Conservation (phyloP, 2,888 invertebrate genomes). For the Bimastos eiseni region DNA sequence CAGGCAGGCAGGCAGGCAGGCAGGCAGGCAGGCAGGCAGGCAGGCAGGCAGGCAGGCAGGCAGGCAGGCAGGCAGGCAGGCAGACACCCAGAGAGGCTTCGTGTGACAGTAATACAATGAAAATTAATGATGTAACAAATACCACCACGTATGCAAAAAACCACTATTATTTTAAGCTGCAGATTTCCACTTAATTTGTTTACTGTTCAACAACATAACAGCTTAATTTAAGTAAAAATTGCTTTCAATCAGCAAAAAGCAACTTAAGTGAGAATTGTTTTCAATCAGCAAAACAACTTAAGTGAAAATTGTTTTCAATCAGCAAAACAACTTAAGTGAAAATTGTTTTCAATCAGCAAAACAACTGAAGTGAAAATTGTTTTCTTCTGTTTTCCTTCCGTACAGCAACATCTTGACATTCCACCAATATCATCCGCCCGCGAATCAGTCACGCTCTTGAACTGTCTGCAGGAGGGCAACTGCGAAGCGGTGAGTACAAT, state of each 20-base stretch:
- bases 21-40: not conserved
- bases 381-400: not conserved
- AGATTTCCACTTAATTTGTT: not conserved
- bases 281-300: too few relatives aligned
- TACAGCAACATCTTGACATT: conserved; percentile 10
- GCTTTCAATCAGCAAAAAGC: too few relatives aligned
- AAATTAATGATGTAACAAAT: too few relatives aligned
- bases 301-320: too few relatives aligned
- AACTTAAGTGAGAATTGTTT: too few relatives aligned
- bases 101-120: too few relatives aligned
- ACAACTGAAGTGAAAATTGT: too few relatives aligned
- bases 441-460: not conserved
- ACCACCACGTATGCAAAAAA: not conserved
- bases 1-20: not conserved
- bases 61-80: not conserved
- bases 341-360: too few relatives aligned
- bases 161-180: not conserved
- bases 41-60: not conserved
- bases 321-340: too few relatives aligned
- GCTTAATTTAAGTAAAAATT: too few relatives aligned
- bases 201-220: not conserved
- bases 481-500: conserved; percentile 20
- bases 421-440: not conserved
- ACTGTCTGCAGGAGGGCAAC: not conserved
- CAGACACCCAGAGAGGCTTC: too few relatives aligned